Evolutionary conservation across 2,797 vertebrate species (phyloP).

Genomic region (Lemur catta): DNA sequence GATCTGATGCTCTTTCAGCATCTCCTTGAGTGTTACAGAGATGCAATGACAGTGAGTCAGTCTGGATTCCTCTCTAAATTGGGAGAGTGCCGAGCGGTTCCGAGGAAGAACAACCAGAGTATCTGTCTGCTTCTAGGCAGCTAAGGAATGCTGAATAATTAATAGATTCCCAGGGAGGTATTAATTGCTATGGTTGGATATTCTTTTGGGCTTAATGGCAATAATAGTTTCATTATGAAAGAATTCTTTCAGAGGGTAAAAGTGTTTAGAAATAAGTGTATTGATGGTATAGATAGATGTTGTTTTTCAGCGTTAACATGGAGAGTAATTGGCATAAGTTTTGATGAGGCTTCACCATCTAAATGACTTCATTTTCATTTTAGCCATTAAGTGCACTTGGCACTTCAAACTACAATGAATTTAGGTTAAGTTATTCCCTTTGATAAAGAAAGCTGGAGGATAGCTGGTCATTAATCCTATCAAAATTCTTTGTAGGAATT

Average conservation of each 20-base stretch:
- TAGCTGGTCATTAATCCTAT: constrained; percentile 42
- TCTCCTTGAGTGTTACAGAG: not conserved
- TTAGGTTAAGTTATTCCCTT: constrained; percentile 69
- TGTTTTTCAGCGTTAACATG: not conserved
- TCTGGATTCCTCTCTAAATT: not conserved
- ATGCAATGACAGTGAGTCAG: not conserved
- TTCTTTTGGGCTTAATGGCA: constrained; percentile 44
- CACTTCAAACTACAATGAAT: constrained; percentile 57
- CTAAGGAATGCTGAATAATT: not conserved
- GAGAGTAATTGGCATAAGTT: constrained; percentile 59
- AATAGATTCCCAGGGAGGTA: not conserved
- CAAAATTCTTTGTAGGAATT: constrained; percentile 55
- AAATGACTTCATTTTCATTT: constrained; percentile 69
- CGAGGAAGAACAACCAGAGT: not conserved
- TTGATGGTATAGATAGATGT: constrained; percentile 11
- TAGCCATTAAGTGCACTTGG: constrained; percentile 66
- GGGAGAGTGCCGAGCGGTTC: fast-evolving
- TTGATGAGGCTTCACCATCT: constrained; percentile 57
- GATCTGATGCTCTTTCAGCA: not conserved
- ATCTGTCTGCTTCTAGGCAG: not conserved
- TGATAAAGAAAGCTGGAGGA: constrained; percentile 52
- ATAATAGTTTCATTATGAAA: not conserved
- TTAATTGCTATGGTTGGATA: constrained; percentile 55
- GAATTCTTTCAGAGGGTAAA: constrained; percentile 48
- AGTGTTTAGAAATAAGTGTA: constrained; percentile 31